Percentiles rank a stretch among this genome's conserved stretches.
These are phyloP conservation scores for Drosophila tanythrix DNA, from an alignment of 2,888 invertebrate genomes.

Conservation along the genomic window DNA sequence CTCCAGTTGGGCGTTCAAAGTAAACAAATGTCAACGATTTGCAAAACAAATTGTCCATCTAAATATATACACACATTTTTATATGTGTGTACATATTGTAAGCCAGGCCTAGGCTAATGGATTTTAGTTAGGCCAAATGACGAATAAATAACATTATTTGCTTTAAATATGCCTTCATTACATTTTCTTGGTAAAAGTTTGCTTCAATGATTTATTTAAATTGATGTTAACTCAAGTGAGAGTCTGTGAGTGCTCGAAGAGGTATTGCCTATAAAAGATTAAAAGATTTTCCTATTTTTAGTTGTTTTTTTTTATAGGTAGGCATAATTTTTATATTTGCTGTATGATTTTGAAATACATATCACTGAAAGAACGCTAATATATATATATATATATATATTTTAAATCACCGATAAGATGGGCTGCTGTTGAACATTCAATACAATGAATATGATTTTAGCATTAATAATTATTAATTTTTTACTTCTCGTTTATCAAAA, in stretches of 20 bases:
- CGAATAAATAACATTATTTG: conserved; percentile 2
- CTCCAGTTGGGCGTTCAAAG: conserved; percentile 20
- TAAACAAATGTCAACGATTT: conserved; percentile 50
- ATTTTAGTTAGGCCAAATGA: not conserved
- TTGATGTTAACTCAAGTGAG: not conserved
- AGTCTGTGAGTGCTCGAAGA: not conserved
- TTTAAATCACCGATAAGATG: not conserved
- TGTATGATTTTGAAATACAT: not conserved
- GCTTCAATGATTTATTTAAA: not conserved
- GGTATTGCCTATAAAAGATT: not conserved
- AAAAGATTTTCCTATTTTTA: not conserved
- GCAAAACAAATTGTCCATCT: conserved; percentile 20
- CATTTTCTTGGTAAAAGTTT: not conserved
- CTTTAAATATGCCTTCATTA: not conserved
- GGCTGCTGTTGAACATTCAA: not conserved
- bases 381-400: not conserved
- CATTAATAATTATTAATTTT: not conserved
- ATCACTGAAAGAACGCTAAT: not conserved
- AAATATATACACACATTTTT: not conserved
- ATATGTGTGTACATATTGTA: not conserved
- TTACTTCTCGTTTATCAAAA: not conserved
- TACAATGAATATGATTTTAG: not conserved
- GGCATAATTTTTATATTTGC: not conserved
- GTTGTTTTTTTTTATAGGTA: not conserved
- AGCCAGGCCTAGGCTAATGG: not conserved